A percentile compares a stretch with the other conserved stretches of the same genome.
These are phyloP conservation scores for Psilopsiagon aurifrons DNA, from an alignment of 2,113 vertebrate genomes.

Conservation along the genomic window DNA sequence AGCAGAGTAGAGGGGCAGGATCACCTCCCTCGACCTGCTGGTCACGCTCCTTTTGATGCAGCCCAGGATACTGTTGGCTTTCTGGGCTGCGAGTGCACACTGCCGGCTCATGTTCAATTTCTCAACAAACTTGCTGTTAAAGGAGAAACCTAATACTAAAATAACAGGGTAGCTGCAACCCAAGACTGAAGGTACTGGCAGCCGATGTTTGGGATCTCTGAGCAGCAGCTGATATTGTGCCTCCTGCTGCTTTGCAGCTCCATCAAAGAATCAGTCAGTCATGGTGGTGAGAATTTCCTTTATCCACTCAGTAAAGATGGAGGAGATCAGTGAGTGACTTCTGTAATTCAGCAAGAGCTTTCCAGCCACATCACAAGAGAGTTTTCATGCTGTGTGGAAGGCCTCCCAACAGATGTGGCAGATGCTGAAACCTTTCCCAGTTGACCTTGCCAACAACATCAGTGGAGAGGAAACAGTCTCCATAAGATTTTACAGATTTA, in stretches of 20 bases:
- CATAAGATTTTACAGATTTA: neutral
- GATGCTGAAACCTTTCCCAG: neutral
- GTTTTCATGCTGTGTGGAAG: neutral
- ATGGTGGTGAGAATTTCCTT: neutral
- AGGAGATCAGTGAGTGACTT: neutral
- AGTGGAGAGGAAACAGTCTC: neutral
- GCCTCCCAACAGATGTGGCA: neutral
- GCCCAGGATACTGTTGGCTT: neutral
- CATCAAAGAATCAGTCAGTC: conserved; percentile 2
- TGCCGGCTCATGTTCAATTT: neutral
- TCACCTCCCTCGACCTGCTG: neutral
- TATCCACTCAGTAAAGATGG: neutral
- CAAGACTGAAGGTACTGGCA: neutral
- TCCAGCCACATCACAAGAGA: neutral
- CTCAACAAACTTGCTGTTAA: neutral
- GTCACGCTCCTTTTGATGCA: neutral
- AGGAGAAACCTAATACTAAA: neutral
- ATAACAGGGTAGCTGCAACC: neutral
- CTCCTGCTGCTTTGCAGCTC: neutral
- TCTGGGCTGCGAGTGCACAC: neutral
- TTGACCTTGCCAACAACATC: neutral
- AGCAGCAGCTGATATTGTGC: conserved; percentile 6
- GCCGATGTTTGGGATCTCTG: neutral
- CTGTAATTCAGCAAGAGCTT: neutral
- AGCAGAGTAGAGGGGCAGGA: too few relatives aligned